phyloP scores from a whole-genome alignment of 2,888 invertebrate species.

The Nephrotoma flavescens region DNA sequence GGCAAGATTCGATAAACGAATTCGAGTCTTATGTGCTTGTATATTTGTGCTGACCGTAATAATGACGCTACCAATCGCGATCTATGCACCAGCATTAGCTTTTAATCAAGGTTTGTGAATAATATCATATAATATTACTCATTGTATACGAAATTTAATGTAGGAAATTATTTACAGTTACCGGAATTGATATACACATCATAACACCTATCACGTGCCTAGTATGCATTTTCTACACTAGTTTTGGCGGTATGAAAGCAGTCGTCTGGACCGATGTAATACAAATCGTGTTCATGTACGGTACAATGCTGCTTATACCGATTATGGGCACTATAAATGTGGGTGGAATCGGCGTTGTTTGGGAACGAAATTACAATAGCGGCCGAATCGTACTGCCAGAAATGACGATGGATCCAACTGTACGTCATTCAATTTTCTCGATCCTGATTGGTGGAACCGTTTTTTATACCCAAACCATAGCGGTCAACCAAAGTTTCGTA shows the following conservation, averaged over 20 bases:
- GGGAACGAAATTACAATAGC: slow-evolving; percentile 28
- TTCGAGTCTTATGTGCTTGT: neutral
- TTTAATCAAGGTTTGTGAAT: slow-evolving; percentile 45
- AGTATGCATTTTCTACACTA: neutral
- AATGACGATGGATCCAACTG: slow-evolving; percentile 60
- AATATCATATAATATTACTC: too few species aligned
- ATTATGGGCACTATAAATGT: neutral
- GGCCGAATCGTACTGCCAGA: slow-evolving; percentile 54
- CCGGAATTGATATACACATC: neutral
- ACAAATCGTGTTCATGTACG: neutral
- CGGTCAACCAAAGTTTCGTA: slow-evolving; percentile 72
- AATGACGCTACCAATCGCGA: slow-evolving; percentile 26
- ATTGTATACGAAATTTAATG: too few species aligned
- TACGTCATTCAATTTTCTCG: slow-evolving; percentile 64
- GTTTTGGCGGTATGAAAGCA: neutral
- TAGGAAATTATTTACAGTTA: neutral
- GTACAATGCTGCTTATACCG: neutral
- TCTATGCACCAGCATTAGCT: slow-evolving; percentile 62
- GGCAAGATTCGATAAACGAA: neutral
- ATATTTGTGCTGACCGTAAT: neutral
- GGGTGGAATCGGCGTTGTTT: neutral
- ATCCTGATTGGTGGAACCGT: slow-evolving; percentile 58
- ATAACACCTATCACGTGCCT: neutral
- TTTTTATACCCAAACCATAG: slow-evolving; percentile 60
- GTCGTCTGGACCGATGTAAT: neutral